A percentile compares a stretch with the other conserved stretches of the same genome.
Conservation (phyloP, 1,140 invertebrate genomes). For the Pollicipes pollicipes region DNA sequence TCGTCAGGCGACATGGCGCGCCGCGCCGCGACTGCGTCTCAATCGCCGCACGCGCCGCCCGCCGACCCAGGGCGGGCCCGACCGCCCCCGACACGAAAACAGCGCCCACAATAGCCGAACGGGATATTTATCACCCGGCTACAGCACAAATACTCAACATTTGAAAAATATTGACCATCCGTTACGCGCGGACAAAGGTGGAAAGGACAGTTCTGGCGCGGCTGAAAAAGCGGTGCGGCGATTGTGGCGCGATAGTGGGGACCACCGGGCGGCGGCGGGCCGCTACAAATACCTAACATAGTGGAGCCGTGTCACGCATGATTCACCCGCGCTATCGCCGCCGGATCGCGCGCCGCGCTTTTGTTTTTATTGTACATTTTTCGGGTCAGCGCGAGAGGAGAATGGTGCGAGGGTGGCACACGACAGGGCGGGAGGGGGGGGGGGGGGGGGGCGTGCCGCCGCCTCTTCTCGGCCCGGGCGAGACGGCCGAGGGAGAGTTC, state of each 20-base stretch:
- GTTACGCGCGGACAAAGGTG: background rate
- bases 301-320: background rate
- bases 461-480: too few relatives aligned
- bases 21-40: background rate
- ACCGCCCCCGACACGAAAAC: background rate
- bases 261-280: background rate
- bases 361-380: conserved; percentile 2
- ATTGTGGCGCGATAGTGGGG: background rate
- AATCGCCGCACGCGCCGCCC: background rate
- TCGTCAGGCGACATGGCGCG: too few relatives aligned
- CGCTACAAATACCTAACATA: background rate
- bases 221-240: background rate
- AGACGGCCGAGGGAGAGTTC: too few relatives aligned
- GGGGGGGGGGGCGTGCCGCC: too few relatives aligned
- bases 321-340: background rate
- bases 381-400: background rate
- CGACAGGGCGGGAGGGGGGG: too few relatives aligned
- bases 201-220: background rate
- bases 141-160: background rate
- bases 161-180: conserved; percentile 2
- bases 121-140: background rate
- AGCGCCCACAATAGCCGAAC: background rate
- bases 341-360: background rate
- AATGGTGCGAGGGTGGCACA: background rate
- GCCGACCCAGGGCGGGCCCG: too few relatives aligned